phyloP scores from a whole-genome alignment of 37 sponge, comb jelly and placozoan genomes.

The Cliona cf. orientalis region DNA sequence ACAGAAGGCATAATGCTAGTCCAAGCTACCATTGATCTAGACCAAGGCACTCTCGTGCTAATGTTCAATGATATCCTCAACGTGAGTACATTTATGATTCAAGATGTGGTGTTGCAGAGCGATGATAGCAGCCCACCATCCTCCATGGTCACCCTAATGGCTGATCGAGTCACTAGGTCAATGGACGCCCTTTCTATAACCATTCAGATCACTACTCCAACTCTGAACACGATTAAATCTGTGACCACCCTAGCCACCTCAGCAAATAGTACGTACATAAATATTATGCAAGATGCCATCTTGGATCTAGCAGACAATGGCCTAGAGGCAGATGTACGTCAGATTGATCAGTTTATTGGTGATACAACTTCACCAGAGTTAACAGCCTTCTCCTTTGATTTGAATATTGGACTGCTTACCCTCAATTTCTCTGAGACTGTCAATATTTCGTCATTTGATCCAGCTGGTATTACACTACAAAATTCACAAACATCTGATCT shows the following conservation, averaged over 20 bases:
- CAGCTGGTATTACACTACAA: slow-evolving; percentile 53
- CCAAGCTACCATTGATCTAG: slow-evolving; percentile 59
- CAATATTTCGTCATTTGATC: slow-evolving; percentile 59
- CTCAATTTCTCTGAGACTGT: slow-evolving; percentile 82
- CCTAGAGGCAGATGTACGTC: slow-evolving; percentile 32
- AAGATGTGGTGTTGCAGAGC: slow-evolving; percentile 45
- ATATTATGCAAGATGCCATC: slow-evolving; percentile 52
- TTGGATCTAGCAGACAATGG: slow-evolving; percentile 85
- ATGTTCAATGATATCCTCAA: slow-evolving; percentile 87
- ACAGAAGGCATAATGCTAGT: slow-evolving; percentile 50
- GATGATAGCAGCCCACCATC: background rate
- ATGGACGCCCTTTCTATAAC: slow-evolving; percentile 64
- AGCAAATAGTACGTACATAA: slow-evolving; percentile 53
- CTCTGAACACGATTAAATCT: slow-evolving; percentile 64
- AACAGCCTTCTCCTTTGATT: slow-evolving; percentile 60
- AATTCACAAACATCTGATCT: slow-evolving; percentile 21
- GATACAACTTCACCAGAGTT: slow-evolving; percentile 66
- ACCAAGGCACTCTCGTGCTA: slow-evolving; percentile 57
- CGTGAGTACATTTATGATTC: slow-evolving; percentile 54
- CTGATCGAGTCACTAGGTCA: slow-evolving; percentile 41
- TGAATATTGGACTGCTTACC: slow-evolving; percentile 68
- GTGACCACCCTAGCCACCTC: slow-evolving; percentile 51
- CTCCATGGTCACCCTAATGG: slow-evolving; percentile 2
- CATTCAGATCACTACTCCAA: slow-evolving; percentile 29
- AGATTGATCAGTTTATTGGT: slow-evolving; percentile 41